Evolutionary conservation across 2,888 invertebrate species (phyloP).

Genomic region (Drosophila eohydei): DNA sequence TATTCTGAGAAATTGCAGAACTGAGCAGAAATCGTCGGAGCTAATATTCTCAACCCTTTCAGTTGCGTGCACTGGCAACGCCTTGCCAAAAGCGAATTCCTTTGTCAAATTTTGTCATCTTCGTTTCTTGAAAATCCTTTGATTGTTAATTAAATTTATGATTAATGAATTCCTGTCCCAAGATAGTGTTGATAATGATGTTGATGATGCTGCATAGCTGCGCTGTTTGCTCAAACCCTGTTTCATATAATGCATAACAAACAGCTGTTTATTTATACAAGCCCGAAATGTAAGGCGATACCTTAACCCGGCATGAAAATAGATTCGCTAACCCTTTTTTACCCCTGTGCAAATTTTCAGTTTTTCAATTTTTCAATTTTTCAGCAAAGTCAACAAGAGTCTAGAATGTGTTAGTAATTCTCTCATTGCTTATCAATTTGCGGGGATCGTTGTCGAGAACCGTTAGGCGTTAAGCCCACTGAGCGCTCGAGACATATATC

Average conservation of each 20-base stretch:
- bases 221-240: constrained; percentile 62
- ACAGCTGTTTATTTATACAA: constrained; percentile 61
- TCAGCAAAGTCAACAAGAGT: constrained; percentile 69
- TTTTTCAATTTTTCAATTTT: constrained; percentile 27
- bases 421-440: constrained; percentile 63
- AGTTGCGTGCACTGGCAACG: constrained; percentile 21
- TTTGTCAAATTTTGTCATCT: constrained; percentile 54
- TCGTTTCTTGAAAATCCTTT: constrained; percentile 15
- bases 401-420: constrained; percentile 16
- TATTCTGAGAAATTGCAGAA: constrained; percentile 13
- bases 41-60: constrained; percentile 42
- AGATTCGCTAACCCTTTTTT: constrained; percentile 61
- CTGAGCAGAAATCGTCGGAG: constrained; percentile 12
- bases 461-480: constrained; percentile 64
- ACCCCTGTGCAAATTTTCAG: constrained; percentile 30
- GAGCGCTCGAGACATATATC: constrained; percentile 16
- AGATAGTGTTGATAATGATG: constrained; percentile 41
- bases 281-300: constrained; percentile 61
- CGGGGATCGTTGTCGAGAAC: constrained; percentile 52
- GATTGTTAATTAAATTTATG: constrained; percentile 77
- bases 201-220: constrained; percentile 49
- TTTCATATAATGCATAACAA: constrained; percentile 45
- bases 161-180: constrained; percentile 61
- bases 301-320: constrained; percentile 5
- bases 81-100: constrained; percentile 32